Conservation (phyloP, 2,888 invertebrate species). For the Hartigia nigra region DNA sequence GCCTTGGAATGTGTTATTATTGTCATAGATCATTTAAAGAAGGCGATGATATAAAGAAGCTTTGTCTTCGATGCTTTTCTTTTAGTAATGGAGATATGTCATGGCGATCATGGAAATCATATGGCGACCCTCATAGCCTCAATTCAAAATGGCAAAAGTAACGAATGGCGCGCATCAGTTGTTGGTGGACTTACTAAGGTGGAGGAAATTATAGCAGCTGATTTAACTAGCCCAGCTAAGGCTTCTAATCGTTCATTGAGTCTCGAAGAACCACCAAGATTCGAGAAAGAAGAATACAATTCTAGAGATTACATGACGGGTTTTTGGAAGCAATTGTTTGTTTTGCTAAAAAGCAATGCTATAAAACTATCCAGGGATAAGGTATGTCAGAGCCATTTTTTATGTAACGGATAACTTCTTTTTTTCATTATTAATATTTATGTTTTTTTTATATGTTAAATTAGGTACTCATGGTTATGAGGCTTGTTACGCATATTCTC, state of each 20-base stretch:
- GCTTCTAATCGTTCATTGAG: constrained; percentile 60
- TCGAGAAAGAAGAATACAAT: constrained; percentile 38
- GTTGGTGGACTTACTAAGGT: constrained; percentile 24
- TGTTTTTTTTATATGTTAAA: constrained; percentile 23
- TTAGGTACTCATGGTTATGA: constrained; percentile 79
- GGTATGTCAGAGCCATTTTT: constrained; percentile 45
- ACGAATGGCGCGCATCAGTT: constrained; percentile 67
- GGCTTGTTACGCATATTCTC: constrained; percentile 81
- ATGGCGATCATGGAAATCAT: constrained; percentile 79
- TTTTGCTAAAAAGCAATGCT: constrained; percentile 74
- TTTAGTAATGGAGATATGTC: constrained; percentile 83
- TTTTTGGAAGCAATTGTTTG: constrained; percentile 70
- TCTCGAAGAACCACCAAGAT: constrained; percentile 38
- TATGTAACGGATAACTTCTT: neutral
- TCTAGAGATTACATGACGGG: constrained; percentile 70
- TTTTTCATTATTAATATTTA: constrained; percentile 9
- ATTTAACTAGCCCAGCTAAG: constrained; percentile 69
- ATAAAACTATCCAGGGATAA: constrained; percentile 77
- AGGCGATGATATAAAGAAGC: neutral
- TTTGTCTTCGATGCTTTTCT: neutral
- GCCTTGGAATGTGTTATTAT: neutral
- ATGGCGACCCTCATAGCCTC: constrained; percentile 70
- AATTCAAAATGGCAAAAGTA: constrained; percentile 73
- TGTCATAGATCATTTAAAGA: constrained; percentile 19
- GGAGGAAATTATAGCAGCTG: constrained; percentile 68